Percentiles rank a stretch among this genome's conserved stretches.
Conservation (phyloP, 2,888 invertebrate species). For the Lingula anatina region DNA sequence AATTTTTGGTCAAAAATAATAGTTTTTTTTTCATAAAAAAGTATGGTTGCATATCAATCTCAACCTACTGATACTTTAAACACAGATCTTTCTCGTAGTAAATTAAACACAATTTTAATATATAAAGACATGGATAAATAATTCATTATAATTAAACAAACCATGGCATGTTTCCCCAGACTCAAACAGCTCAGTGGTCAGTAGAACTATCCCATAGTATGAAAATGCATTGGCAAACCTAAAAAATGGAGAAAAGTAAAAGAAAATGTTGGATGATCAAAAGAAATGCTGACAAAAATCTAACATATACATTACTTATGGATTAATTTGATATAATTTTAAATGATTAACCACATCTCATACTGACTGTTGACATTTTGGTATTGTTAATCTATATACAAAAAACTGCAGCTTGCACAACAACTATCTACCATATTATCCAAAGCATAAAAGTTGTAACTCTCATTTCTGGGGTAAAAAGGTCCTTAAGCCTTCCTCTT, state of each 20-base stretch:
- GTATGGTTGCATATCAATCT: no score
- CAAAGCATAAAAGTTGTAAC: conserved; percentile 81
- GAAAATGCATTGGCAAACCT: conserved; percentile 92
- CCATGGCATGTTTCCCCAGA: conserved; percentile 56
- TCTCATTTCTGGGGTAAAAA: conserved; percentile 70
- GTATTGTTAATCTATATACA: not conserved
- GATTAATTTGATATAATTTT: no score
- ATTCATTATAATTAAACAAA: no score
- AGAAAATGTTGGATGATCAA: not conserved
- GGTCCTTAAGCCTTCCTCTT: conserved; percentile 51
- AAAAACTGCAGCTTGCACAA: not conserved
- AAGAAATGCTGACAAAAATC: not conserved
- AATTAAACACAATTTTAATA: no score
- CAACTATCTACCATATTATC: conserved; percentile 80
- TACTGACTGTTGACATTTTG: no score
- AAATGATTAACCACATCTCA: no score
- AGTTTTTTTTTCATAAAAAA: no score
- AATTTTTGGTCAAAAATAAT: no score
- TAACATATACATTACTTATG: no score
- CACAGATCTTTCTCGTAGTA: no score
- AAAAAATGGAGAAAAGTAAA: conserved; percentile 13
- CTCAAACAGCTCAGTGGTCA: conserved; percentile 89
- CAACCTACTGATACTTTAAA: no score
- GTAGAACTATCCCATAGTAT: conserved; percentile 88
- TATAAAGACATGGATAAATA: no score